Percentiles rank a stretch among this genome's conserved stretches.
Conservation (phyloP, 2,797 vertebrate genomes). For the Tinamus major region DNA sequence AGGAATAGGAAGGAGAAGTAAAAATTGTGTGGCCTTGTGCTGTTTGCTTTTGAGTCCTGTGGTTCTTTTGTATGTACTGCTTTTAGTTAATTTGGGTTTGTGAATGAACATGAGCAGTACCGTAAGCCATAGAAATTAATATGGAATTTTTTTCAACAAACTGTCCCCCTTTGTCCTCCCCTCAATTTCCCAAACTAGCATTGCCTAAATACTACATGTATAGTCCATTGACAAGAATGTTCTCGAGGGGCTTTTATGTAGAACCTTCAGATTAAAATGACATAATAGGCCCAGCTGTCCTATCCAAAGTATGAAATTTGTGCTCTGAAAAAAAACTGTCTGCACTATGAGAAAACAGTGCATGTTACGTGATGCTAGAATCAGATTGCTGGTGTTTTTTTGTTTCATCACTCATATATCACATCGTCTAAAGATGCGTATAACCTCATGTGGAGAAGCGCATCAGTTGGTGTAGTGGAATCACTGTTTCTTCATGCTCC, state of each 20-base stretch:
- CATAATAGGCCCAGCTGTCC: neutral
- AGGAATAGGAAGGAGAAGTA: neutral
- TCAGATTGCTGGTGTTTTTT: slow-evolving; percentile 15
- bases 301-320: neutral
- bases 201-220: neutral
- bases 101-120: neutral
- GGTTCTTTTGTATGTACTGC: neutral
- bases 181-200: neutral
- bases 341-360: neutral
- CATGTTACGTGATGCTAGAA: neutral
- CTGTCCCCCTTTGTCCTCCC: fast-evolving
- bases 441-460: neutral
- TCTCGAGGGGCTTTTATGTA: neutral
- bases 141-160: fast-evolving
- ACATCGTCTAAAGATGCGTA: slow-evolving; percentile 19
- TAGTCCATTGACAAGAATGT: neutral
- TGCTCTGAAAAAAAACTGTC: neutral
- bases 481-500: slow-evolving; percentile 24
- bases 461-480: neutral
- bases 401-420: slow-evolving; percentile 24
- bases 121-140: neutral
- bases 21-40: fast-evolving
- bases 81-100: neutral
- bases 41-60: neutral
- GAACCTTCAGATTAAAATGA: slow-evolving; percentile 27